Percentiles rank a stretch among this genome's conserved stretches.
Conservation (phyloP, 2,113 vertebrate species). For the Solea senegalensis region DNA sequence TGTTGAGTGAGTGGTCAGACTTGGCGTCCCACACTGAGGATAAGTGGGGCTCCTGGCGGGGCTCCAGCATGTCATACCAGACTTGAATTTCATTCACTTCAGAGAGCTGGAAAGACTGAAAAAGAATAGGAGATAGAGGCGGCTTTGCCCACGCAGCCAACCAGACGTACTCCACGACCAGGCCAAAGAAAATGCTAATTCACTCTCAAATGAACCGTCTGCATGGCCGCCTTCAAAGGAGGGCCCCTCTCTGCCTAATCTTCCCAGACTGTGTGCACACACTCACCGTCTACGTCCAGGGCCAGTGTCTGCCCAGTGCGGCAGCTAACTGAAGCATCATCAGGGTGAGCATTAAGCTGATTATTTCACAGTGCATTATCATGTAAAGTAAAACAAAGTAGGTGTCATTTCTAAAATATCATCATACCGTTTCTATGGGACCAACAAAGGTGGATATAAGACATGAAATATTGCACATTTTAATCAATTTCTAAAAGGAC, state of each 20-base stretch:
- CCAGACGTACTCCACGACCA: conserved; percentile 33
- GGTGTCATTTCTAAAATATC: neutral
- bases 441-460: neutral
- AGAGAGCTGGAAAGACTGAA: conserved; percentile 18
- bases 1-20: conserved; percentile 44
- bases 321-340: conserved; percentile 67
- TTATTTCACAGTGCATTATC: conserved; percentile 38
- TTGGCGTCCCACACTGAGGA: conserved; percentile 36
- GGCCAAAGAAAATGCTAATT: conserved; percentile 70
- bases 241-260: conserved; percentile 58
- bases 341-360: conserved; percentile 57
- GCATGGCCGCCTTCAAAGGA: conserved; percentile 60
- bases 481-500: no score
- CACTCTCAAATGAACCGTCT: conserved; percentile 69
- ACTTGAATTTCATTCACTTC: conserved; percentile 48
- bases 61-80: conserved; percentile 52
- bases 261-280: conserved; percentile 61
- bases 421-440: neutral
- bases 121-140: conserved; percentile 27
- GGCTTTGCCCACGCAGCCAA: conserved; percentile 43
- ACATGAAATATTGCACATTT: no score
- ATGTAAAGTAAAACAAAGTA: conserved; percentile 4
- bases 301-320: conserved; percentile 33
- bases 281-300: conserved; percentile 43
- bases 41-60: conserved; percentile 45